Percentiles rank a stretch among this genome's conserved stretches.
phyloP scores from a whole-genome alignment of 53 echinoderm and acorn worm genomes.

The Glandiceps talaboti region DNA sequence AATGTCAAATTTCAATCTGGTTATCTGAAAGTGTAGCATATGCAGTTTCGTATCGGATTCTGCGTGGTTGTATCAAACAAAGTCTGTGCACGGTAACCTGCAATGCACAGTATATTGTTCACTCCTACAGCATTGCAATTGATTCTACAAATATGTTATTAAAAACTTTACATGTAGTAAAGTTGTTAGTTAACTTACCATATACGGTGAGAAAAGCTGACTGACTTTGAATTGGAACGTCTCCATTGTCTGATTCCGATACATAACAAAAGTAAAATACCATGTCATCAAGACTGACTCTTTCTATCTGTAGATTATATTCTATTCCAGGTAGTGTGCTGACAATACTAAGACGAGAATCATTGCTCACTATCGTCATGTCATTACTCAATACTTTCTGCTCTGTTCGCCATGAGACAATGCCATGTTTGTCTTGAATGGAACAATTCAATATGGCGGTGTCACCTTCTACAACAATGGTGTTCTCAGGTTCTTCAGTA shows the following conservation, averaged over 20 bases:
- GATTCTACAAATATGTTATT: too few species aligned
- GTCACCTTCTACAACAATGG: conserved; percentile 36
- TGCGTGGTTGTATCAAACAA: too few species aligned
- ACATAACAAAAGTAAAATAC: conserved; percentile 63
- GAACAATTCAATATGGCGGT: conserved; percentile 35
- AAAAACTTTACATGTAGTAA: too few species aligned
- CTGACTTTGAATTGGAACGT: neutral
- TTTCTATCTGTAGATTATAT: conserved; percentile 46
- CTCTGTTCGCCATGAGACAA: conserved; percentile 52
- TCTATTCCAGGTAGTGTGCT: conserved; percentile 33
- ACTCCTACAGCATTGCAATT: too few species aligned
- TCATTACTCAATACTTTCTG: conserved; percentile 47
- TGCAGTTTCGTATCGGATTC: too few species aligned
- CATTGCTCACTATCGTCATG: conserved; percentile 11
- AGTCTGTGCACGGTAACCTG: too few species aligned
- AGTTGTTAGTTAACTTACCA: too few species aligned
- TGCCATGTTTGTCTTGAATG: conserved; percentile 45
- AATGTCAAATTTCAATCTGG: too few species aligned
- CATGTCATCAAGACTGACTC: conserved; percentile 30
- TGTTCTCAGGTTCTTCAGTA: neutral
- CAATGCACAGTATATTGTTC: too few species aligned
- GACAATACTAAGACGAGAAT: conserved; percentile 34
- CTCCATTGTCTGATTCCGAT: conserved; percentile 9
- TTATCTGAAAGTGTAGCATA: too few species aligned
- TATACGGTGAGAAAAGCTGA: neutral